Base-by-base conservation (phyloP, 2,888 invertebrate genomes). In the Cenopis cana region DNA sequence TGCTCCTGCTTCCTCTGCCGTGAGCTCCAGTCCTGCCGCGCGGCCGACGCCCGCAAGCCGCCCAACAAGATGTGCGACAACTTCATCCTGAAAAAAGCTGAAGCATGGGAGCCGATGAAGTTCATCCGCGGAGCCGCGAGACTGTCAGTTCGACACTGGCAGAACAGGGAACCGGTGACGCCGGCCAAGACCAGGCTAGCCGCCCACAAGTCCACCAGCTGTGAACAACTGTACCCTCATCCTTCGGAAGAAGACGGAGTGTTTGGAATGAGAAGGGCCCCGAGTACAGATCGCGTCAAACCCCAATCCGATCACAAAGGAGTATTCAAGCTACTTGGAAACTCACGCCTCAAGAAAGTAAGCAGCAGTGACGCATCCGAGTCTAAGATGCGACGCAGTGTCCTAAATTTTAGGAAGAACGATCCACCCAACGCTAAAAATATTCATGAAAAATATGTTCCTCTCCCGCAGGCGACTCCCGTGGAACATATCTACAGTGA, bases 1-100 rank as follows among this genome's bases (percentile, higher is more conserved):
- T 97, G 97, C 88, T 94, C 94, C 79, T 97, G 97, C 89, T 95
- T 96, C 83, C 93, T 97, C 82, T 97, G 97, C 86, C 95, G 96
- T 76, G 96, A 97, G 86, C 89, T 97, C 79, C 95, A 94, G 79
- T 95, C 95, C 78, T 95, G 94, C 84, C 94, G 94, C 76, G 94
- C 94, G 75, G 91, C 92, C 17, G 92, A 92, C 77, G 87, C 90
- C 62, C 85, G 91, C 76, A 93, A 90, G 84, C 91, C 89, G 60
- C 91, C 85, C 75, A 82, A 82, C 78, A 90, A 87, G 83, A 90
- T 90, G 89, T 85, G 90, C 75, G 93, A 93, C 78, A 93, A 94
- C 78, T 94, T 94, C 80, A 95, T 95, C 74, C 89, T 95, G 56
- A 87, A 94, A 74, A 94, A 94, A 77, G 91, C 94, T 11, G 93